Evolutionary conservation across 2,113 vertebrate species (phyloP), one percentile per base, ranked within the genome.

Genomic region (Chloroceryle aenea): DNA sequence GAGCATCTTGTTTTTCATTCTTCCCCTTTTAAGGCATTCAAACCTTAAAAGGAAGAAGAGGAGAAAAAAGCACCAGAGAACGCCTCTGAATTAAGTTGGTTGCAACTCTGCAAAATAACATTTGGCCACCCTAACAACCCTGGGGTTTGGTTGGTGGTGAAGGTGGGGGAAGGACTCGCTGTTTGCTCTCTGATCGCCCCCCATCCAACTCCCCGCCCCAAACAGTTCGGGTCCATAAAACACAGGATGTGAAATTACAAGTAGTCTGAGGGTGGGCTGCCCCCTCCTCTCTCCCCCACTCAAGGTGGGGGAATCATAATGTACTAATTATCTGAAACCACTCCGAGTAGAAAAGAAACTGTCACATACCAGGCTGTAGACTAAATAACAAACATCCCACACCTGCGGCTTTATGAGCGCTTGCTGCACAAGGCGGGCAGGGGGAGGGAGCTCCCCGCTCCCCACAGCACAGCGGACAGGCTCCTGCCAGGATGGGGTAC

Each of bases 181-280:
- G 95, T 96, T 97, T 97, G 96, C 96, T 96, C 94, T 96, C 97
- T 97, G 96, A 92, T 82, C 81, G 78, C 85, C 68, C 73, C 62
- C 74, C 71, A 89, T 85, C 89, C 90, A 88, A 93, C 78, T 85
- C 95, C 88, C 96, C 93, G 26, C 95, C 95, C 97, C 19, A 1
- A 96, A 98, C 98, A 98, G 98, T 98, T 98, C 64, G 97, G 97
- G 97, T 98, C 97, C 97, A 98, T 98, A 98, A 98, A 98, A 98
- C 98, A 98, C 98, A 98, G 98, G 98, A 99, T 98, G 98, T 98
- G 97, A 98, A 98, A 98, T 98, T 98, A 98, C 98, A 98, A 98
- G 98, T 98, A 98, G 97, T 98, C 96, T 98, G 98, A 98, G 98
- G 98, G 98, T 98, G 98, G 98, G 98, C 98, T 98, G 76, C 94